These are phyloP conservation scores for Vimba vimba DNA, from an alignment of 2,113 vertebrate genomes.

Conservation along the genomic window DNA sequence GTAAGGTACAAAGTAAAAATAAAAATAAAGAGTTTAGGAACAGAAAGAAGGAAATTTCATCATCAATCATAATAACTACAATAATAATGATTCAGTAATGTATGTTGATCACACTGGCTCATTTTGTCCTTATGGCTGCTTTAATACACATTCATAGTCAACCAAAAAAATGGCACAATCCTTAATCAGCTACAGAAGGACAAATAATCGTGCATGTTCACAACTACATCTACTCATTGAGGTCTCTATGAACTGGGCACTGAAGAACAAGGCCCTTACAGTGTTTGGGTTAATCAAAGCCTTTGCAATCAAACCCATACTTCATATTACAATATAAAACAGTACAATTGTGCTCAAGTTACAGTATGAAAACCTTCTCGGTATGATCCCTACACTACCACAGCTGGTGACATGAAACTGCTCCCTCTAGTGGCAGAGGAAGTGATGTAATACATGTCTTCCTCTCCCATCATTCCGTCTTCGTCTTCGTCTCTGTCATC, in stretches of 20 bases:
- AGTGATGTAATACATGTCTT: neutral
- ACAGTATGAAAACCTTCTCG: slow-evolving; percentile 4
- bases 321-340: slow-evolving; percentile 3
- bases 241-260: neutral
- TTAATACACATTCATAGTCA: neutral
- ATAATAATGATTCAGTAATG: neutral
- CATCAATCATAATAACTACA: neutral
- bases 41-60: neutral
- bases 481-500: neutral
- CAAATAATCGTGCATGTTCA: neutral
- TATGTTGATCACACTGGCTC: slow-evolving; percentile 9
- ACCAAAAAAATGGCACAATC: neutral
- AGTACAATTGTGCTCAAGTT: neutral
- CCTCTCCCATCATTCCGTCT: slow-evolving; percentile 7
- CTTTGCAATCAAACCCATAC: neutral
- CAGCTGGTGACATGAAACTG: slow-evolving; percentile 75
- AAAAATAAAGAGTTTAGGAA: neutral
- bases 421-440: slow-evolving; percentile 63
- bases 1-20: neutral
- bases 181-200: neutral
- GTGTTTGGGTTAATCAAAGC: neutral
- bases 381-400: slow-evolving; percentile 69
- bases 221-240: neutral
- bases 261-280: neutral
- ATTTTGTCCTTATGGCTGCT: neutral